Percentiles rank a stretch among this genome's conserved stretches.
These are phyloP conservation scores for Metridium senile DNA, from an alignment of 92 coral and sea anemone genomes.

Conservation along the genomic window DNA sequence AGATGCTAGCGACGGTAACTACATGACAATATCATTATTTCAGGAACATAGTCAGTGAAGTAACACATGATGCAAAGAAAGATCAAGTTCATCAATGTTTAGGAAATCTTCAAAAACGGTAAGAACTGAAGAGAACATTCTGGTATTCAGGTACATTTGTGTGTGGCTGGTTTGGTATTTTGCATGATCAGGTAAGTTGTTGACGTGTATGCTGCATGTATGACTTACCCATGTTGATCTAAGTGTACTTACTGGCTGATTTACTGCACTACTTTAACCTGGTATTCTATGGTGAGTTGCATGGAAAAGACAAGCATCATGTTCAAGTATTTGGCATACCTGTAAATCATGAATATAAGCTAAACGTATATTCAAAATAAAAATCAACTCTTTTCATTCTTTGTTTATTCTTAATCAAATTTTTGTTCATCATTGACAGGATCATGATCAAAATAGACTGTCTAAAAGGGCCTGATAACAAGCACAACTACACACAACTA, in stretches of 20 bases:
- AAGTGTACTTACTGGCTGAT: too few species aligned
- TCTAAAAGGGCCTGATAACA: conserved; percentile 71
- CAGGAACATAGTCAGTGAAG: conserved; percentile 54
- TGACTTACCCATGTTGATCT: too few species aligned
- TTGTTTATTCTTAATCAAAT: not conserved
- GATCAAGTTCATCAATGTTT: conserved; percentile 58
- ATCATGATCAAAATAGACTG: conserved; percentile 52
- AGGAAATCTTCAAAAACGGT: conserved; percentile 59
- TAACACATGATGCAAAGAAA: conserved; percentile 38
- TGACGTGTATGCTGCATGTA: too few species aligned
- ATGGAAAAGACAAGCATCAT: too few species aligned
- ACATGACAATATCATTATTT: not conserved
- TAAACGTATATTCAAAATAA: too few species aligned
- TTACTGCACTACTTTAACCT: too few species aligned
- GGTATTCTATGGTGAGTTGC: too few species aligned
- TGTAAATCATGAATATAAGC: too few species aligned
- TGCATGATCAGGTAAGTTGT: too few species aligned
- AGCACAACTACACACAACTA: conserved; percentile 65
- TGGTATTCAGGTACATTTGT: too few species aligned
- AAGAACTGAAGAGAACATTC: not conserved
- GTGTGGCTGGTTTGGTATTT: too few species aligned
- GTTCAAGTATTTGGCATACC: too few species aligned
- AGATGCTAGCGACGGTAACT: not conserved
- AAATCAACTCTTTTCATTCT: not conserved
- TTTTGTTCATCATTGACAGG: conserved; percentile 19